Evolutionary conservation across 2,113 vertebrate species (phyloP).

Genomic region (Mormyrus lacerda): DNA sequence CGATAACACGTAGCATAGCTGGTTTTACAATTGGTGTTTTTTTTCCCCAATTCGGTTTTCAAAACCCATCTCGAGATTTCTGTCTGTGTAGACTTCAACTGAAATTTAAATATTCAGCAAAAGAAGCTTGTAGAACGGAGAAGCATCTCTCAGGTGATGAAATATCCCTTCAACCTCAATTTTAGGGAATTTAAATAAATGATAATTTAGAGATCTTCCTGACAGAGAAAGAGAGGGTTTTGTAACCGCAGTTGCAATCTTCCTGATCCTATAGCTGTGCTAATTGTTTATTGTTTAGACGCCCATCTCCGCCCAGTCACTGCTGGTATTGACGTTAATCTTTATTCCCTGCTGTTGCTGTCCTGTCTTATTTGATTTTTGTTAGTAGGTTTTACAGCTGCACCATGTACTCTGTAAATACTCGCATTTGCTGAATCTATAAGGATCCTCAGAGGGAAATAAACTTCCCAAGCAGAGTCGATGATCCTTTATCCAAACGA

Average conservation of each 20-base stretch:
- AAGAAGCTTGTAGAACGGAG: not conserved
- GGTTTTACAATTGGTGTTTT: not conserved
- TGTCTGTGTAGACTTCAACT: not conserved
- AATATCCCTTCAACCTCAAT: not conserved
- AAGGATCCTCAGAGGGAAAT: not conserved
- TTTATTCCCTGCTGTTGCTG: not conserved
- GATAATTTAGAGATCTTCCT: slow-evolving; percentile 18
- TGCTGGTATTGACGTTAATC: not conserved
- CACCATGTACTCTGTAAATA: not conserved
- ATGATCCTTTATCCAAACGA: not conserved
- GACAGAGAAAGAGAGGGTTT: not conserved
- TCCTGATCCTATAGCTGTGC: slow-evolving; percentile 15
- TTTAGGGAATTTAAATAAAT: not conserved
- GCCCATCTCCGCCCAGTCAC: not conserved
- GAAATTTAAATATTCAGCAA: not conserved
- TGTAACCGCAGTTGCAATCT: not conserved
- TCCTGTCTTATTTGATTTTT: not conserved
- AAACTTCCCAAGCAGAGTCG: not conserved
- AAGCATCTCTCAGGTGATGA: not conserved
- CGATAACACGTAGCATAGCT: not conserved
- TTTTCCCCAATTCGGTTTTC: not conserved
- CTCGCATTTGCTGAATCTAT: not conserved
- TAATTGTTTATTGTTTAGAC: not conserved
- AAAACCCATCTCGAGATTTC: not conserved
- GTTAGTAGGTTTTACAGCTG: not conserved